A percentile compares a stretch with the other conserved stretches of the same genome.
Evolutionary conservation across 2,113 vertebrate genomes (phyloP).

Genomic region (Heterotis niloticus): DNA sequence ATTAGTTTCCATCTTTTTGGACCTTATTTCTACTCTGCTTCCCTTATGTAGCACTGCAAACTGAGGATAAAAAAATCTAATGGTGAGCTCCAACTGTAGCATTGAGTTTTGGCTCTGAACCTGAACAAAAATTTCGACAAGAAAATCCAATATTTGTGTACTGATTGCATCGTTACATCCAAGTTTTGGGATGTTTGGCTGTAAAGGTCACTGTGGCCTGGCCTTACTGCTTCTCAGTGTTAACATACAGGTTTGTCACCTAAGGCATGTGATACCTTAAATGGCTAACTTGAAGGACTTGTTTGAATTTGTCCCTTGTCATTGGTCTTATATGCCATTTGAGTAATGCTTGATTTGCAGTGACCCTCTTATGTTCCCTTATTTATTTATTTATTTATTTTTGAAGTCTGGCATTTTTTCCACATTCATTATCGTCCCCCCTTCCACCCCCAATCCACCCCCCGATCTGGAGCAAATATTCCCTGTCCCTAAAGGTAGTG

Average conservation of each 20-base stretch:
- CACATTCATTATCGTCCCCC: neutral
- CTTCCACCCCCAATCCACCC: slow-evolving; percentile 8
- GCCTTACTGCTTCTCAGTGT: neutral
- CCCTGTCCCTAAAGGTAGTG: slow-evolving; percentile 20
- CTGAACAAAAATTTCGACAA: neutral
- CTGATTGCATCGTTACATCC: neutral
- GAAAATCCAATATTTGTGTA: neutral
- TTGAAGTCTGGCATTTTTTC: slow-evolving; percentile 21
- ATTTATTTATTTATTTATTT: neutral
- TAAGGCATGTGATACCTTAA: neutral
- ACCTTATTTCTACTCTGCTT: neutral
- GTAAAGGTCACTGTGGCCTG: neutral
- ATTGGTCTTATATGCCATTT: no score
- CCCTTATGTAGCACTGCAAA: slow-evolving; percentile 24
- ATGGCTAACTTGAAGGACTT: no score
- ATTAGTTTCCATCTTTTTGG: slow-evolving; percentile 21
- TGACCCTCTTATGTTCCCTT: neutral
- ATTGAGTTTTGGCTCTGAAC: neutral
- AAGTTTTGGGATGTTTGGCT: neutral
- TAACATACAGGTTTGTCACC: neutral
- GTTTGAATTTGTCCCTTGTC: neutral
- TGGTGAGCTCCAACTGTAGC: neutral
- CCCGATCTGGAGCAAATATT: slow-evolving; percentile 28
- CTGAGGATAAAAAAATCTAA: neutral
- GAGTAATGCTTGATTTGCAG: slow-evolving; percentile 29